Percentiles rank a stretch among this genome's conserved stretches.
Evolutionary conservation across 2,888 invertebrate species (phyloP).

Genomic region (Stenodera caucasica): DNA sequence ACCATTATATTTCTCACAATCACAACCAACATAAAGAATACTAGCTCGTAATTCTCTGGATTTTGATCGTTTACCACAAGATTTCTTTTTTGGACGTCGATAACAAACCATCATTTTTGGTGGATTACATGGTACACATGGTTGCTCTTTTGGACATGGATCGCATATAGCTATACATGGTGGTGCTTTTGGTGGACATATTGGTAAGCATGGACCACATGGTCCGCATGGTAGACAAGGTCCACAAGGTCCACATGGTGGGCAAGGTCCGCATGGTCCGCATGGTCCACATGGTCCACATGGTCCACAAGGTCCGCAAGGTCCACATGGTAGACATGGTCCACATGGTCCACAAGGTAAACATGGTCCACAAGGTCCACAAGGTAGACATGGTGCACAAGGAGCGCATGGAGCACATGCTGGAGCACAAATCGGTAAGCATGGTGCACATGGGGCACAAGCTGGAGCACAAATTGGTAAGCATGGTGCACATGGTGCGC

Average conservation of each 20-base stretch:
- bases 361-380: conserved; percentile 26
- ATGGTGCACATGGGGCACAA: conserved; percentile 26
- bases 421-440: conserved; percentile 42
- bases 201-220: conserved; percentile 53
- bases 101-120: conserved; percentile 63
- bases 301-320: conserved; percentile 32
- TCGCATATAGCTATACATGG: conserved; percentile 59
- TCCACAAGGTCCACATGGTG: conserved; percentile 29
- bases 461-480: conserved; percentile 55
- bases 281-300: conserved; percentile 30
- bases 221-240: not conserved
- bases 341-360: conserved; percentile 52
- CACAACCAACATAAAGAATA: conserved; percentile 60
- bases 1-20: conserved; percentile 63
- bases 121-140: conserved; percentile 62
- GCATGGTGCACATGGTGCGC: conserved; percentile 56
- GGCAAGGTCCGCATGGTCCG: conserved; percentile 42
- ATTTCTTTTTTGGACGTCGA: conserved; percentile 50
- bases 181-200: conserved; percentile 54
- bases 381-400: conserved; percentile 29
- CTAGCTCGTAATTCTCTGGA: conserved; percentile 61
- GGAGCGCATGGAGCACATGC: conserved; percentile 33
- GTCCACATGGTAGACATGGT: conserved; percentile 47
- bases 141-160: conserved; percentile 60
- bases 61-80: conserved; percentile 52